Conservation (phyloP, 2,888 invertebrate genomes). For the Unio pictorum region DNA sequence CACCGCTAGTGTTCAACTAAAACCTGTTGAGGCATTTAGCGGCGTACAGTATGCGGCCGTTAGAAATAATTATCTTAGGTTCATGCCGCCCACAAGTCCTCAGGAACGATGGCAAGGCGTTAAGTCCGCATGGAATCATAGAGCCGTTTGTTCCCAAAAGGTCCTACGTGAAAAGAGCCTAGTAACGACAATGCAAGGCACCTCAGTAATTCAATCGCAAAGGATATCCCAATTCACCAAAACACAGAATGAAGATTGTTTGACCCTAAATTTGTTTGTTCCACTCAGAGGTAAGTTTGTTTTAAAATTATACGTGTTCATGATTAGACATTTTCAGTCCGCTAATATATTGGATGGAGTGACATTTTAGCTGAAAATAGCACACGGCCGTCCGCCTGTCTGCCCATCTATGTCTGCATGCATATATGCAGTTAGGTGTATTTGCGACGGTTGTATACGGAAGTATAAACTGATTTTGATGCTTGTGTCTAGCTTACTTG, state of each 20-base stretch:
- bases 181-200: constrained; percentile 14
- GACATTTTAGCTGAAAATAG: too few relatives aligned
- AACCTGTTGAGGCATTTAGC: constrained; percentile 87
- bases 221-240: constrained; percentile 24
- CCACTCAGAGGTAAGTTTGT: constrained; percentile 31
- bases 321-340: too few relatives aligned
- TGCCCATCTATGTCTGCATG: too few relatives aligned
- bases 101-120: constrained; percentile 88
- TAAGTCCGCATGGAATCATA: constrained; percentile 77
- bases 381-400: too few relatives aligned
- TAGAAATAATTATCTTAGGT: constrained; percentile 88
- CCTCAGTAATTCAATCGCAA: constrained; percentile 17
- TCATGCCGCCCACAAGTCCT: constrained; percentile 96
- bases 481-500: too few relatives aligned
- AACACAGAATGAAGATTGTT: constrained; percentile 35
- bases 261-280: constrained; percentile 36
- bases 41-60: constrained; percentile 96
- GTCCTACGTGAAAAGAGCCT: constrained; percentile 16
- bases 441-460: too few relatives aligned
- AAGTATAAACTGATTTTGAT: too few relatives aligned
- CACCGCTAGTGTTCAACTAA: constrained; percentile 40
- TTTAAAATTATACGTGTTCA: too few relatives aligned
- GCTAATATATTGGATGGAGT: too few relatives aligned
- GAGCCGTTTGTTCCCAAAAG: constrained; percentile 89
- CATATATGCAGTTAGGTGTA: too few relatives aligned